Percentiles rank a stretch among this genome's conserved stretches.
Evolutionary conservation across 2,888 invertebrate species (phyloP).

Genomic region (Spisula solida): DNA sequence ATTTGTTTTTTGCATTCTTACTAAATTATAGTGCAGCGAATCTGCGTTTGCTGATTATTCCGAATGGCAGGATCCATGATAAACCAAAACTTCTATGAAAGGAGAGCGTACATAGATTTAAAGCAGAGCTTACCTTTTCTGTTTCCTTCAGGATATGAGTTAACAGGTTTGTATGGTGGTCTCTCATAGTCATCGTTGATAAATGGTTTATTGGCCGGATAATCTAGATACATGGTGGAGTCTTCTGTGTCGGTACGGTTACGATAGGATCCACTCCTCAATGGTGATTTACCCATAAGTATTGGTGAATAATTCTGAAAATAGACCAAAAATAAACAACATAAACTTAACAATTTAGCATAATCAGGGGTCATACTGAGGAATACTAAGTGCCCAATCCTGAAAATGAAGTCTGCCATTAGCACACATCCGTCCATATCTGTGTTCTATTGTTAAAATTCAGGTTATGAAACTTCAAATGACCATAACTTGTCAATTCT

Average conservation of each 20-base stretch:
- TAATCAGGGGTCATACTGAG: no score
- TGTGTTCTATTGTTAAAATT: no score
- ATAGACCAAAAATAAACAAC: constrained; percentile 24
- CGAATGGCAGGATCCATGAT: no score
- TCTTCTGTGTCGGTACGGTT: constrained; percentile 70
- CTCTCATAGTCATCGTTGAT: constrained; percentile 82
- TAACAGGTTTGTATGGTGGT: constrained; percentile 77
- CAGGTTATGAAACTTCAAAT: no score
- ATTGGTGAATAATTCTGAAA: constrained; percentile 73
- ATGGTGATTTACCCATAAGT: constrained; percentile 71
- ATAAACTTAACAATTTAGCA: not conserved
- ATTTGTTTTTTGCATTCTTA: no score
- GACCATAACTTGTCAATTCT: no score
- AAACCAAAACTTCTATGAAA: no score
- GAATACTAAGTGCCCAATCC: no score
- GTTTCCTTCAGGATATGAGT: constrained; percentile 83
- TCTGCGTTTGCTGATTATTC: no score
- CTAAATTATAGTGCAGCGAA: no score
- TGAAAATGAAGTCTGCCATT: no score
- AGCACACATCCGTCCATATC: no score
- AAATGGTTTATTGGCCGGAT: constrained; percentile 83
- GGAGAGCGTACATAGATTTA: not conserved
- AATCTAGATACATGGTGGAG: constrained; percentile 78
- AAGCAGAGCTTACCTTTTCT: constrained; percentile 79
- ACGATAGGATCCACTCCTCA: constrained; percentile 64